Base-by-base conservation (phyloP, 2,888 invertebrate genomes). In the Lithophane ornitopus region DNA sequence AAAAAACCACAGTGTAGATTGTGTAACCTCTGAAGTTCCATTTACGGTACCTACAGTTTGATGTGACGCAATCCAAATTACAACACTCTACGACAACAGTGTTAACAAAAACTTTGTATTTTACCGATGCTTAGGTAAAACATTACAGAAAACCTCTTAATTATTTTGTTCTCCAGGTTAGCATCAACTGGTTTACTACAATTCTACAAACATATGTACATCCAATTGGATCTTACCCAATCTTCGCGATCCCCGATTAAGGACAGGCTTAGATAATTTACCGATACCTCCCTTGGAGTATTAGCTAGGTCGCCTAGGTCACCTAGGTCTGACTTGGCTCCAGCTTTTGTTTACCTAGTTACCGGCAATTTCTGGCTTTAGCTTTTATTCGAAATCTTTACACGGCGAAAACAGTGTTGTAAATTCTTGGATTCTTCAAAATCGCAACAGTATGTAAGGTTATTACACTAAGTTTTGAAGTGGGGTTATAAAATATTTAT, bases 191-290 rank as follows among this genome's bases (percentile, higher is more conserved):
- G 28, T 52, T 80, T 66, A 76, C 65, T 72, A 66, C 56, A 78
- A 67, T 68, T 70, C 28, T 70, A 69, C 46, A 65, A 76, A 71
- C 70, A 79, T 49, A 49, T 19, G 7, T 72, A 73, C 74, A 79
- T 74, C 78, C 81, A 84, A 85, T 86, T 88, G 85, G 74, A 77
- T 69, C 65, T 61, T 81, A 67, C 74, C 79, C 74, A 80, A 74
- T 80, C 76, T 75, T 78, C 54, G 59, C 80, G 80, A 90, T 86
- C 88, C 81, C 81, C 84, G 90, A 91, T 92, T 89, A 90, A 90
- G 88, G 87, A 85, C 88, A 76, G 82, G 81, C 86, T 90, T 89
- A 88, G 82, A 89, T 88, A 89, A 89, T 91, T 90, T 87, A 75
- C 81, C 82, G 81, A 87, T 85, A 80, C 82, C 81, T 90, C 80